Evolutionary conservation across 1,140 invertebrate species (phyloP), one percentile per base, ranked within the genome.

Genomic region (Calliphora vicina): DNA sequence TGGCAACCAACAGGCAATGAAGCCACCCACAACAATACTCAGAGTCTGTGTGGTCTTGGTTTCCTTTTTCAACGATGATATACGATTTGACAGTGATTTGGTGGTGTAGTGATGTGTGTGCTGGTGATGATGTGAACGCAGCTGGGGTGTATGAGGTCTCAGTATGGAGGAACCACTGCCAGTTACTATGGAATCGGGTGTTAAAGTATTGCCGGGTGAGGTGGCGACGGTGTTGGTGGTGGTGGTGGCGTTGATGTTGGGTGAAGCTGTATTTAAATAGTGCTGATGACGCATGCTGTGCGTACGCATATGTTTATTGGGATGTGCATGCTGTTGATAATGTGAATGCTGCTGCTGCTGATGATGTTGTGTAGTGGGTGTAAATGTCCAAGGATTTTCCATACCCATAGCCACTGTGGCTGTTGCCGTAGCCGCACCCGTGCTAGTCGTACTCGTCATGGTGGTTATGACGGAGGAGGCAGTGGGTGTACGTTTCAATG

Each of bases 31-130:
- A 3, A 98, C 97, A 17, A 98, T 94, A 50, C 96, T 97, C 42
- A 99, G 91, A 0, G 97, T 98, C 88, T 97, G 96, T 4, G 97
- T 96, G 0, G 97, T 97, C 91, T 97, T 97, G 9, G 94, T 95
- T 86, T 98, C 97, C 81, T 95, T 92, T 84, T 94, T 91, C 80
- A 95, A 91, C 42, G 94, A 94, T 8, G 93, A 93, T 3, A 94
- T 94, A 84, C 94, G 88, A 82, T 91, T 91, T 61, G 92, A 88
- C 45, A 90, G 85, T 26, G 88, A 89, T 84, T 89, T 89, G 42
- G 82, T 43, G 2, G 78, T 45, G 45, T 84, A 78, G 61, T 87
- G 84, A 72, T 89, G 87, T 43, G 85, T 82, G 42, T 89, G 87
- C 50, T 86, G 26, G 81, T 84, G 42, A 29, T 76, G 43, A 27